Evolutionary conservation across 2,113 vertebrate genomes (phyloP), one percentile per base, ranked within the genome.

Genomic region (Acanthisitta chloris): DNA sequence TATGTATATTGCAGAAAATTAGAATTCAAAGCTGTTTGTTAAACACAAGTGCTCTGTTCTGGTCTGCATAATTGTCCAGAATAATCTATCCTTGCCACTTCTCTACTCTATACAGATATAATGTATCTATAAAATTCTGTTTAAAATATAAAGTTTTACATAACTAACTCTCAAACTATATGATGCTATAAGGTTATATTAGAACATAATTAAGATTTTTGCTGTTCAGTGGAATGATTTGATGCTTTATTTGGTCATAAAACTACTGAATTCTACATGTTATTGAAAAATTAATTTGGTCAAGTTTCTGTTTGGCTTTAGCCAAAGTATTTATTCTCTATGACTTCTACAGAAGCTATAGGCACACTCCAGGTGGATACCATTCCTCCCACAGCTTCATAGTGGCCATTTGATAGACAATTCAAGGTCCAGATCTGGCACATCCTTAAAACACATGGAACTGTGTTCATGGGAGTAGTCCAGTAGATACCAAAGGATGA

Each of bases 21-120:
- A 97, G 96, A 97, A 97, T 96, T 97, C 97, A 95, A 97, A 97
- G 96, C 96, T 98, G 96, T 98, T 97, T 97, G 96, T 96, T 97
- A 97, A 97, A 97, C 90, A 86, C 91, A 61, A 95, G 84, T 51
- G 46, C 77, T 97, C 94, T 49, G 83, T 90, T 94, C 96, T 66
- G 90, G 97, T 89, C 94, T 96, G 88, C 42, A 49, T 96, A 97
- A 98, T 96, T 96, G 97, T 96, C 89, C 94, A 94, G 96, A 96
- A 96, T 96, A 92, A 97, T 96, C 93, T 88, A 82, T 90, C 65
- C 81, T 90, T 96, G 88, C 70, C 89, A 96, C 77, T 93, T 95
- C 90, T 83, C 86, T 94, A 42, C 80, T 86, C 88, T 40, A 67
- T 61, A 74, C 61, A 93, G 81, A 92, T 86, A 72, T 38, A 80